These are phyloP conservation scores for Drosophila bocqueti DNA, from an alignment of 1,140 invertebrate species.

Conservation along the genomic window DNA sequence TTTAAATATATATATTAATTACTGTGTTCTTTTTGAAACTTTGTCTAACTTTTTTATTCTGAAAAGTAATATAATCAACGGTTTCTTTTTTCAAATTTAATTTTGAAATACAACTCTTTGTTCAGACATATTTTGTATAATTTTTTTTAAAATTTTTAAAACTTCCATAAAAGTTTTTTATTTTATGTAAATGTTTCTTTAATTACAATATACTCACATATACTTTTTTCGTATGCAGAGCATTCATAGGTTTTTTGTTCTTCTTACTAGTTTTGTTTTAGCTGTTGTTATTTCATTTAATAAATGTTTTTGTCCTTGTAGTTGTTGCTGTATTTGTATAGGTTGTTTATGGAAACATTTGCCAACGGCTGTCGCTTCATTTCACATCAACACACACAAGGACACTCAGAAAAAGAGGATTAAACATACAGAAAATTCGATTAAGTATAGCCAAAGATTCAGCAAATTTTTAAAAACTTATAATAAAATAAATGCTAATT, in stretches of 20 bases:
- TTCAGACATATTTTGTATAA: background rate
- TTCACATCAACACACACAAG: conserved; percentile 55
- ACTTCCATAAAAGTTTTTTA: background rate
- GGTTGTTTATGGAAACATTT: conserved; percentile 81
- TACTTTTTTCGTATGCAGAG: background rate
- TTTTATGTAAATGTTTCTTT: background rate
- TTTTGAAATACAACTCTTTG: no score
- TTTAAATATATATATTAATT: background rate
- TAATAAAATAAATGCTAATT: background rate
- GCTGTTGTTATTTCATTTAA: conserved; percentile 71
- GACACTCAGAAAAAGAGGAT: conserved; percentile 6
- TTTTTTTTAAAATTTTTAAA: no score
- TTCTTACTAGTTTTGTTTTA: conserved; percentile 7
- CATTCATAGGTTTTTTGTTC: conserved; percentile 22
- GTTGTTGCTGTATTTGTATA: conserved; percentile 41
- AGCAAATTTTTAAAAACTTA: no score
- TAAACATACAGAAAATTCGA: background rate
- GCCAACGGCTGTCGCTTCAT: conserved; percentile 77
- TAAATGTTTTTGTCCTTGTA: conserved; percentile 67
- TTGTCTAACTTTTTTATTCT: no score
- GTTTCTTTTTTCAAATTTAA: background rate
- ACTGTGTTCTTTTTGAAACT: no score
- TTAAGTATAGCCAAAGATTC: background rate
- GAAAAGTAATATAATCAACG: no score
- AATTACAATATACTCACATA: no score